Evolutionary conservation across 2,888 invertebrate genomes (phyloP).

Genomic region (Sthenelais limicola): DNA sequence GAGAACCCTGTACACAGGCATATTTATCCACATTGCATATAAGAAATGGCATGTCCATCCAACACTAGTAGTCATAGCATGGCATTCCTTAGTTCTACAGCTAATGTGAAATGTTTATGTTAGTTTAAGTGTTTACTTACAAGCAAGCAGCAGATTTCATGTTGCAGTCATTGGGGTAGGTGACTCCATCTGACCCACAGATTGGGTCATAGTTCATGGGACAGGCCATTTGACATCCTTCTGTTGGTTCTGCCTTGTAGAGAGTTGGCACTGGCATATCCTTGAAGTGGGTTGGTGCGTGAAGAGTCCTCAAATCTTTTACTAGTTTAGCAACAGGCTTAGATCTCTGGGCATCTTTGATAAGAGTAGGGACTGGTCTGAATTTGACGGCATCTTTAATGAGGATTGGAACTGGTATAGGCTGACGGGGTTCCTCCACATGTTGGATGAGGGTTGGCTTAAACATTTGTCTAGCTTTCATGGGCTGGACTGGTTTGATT

Average conservation of each 20-base stretch:
- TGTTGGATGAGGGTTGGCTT: neutral
- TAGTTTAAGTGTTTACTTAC: neutral
- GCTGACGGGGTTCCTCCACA: neutral
- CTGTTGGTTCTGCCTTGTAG: neutral
- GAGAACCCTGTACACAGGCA: too few relatives aligned
- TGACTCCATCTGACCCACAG: slow-evolving; percentile 26
- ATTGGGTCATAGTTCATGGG: slow-evolving; percentile 29
- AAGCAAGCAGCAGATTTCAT: slow-evolving; percentile 2
- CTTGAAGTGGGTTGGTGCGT: slow-evolving; percentile 4
- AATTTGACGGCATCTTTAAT: too few relatives aligned
- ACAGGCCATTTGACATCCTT: neutral
- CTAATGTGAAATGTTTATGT: too few relatives aligned
- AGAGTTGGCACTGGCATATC: slow-evolving; percentile 8
- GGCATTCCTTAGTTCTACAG: too few relatives aligned
- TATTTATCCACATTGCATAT: too few relatives aligned
- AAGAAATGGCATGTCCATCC: too few relatives aligned
- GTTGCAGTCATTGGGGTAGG: slow-evolving; percentile 6
- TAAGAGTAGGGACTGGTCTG: neutral
- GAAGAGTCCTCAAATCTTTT: too few relatives aligned
- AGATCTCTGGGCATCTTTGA: neutral
- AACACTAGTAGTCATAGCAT: too few relatives aligned
- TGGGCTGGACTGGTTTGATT: neutral
- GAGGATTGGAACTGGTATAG: neutral
- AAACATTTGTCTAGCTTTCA: neutral
- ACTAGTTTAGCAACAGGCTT: too few relatives aligned